Evolutionary conservation across 2,888 invertebrate genomes (phyloP), one percentile per base, ranked within the genome.

Genomic region (Lysandra bellargus): DNA sequence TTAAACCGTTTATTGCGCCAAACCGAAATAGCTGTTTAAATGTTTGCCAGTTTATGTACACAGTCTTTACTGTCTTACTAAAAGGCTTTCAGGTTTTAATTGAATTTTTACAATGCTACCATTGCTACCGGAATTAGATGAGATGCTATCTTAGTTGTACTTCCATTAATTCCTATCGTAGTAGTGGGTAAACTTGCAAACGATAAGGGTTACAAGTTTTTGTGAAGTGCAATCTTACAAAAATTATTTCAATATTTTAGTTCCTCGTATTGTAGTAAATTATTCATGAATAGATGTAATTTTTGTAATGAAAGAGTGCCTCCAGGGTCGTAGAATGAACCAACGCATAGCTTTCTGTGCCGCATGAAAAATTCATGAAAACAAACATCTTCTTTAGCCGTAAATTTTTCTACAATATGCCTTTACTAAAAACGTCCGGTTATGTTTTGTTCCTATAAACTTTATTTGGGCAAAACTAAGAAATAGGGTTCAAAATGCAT

Each of bases 361-460:
- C 75, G 75, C 81, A 83, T 84, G 82, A 83, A 85, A 86, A 83
- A 86, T 84, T 84, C 83, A 85, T 85, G 82, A 83, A 79, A 80
- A 78, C 80, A 81, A 80, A 79, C 83, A 83, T 80, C 79, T 79
- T 37, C 82, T 75, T 79, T 79, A 79, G 80, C 80, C 75, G 78
- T 80, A 79, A 78, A 79, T 78, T 57, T 78, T 40, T 9, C 73
- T 44, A 74, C 69, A 44, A 44, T 74, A 74, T 74, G 73, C 44
- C 44, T 74, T 74, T 9, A n/a, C 40, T 74, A 44, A 69, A 69
- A 69, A 14, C 44, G 49, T 69, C 30, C 44, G 23, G 69, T 78
- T 60, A 61, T 61, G 57, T 44, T 60, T 40, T 33, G 37, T 78
- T 69, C 33, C 17, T 69, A 14, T 1, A 4, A 30, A 23, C 9